phyloP scores from a whole-genome alignment of 1,140 invertebrate species.

The Acromyrmex charruanus region DNA sequence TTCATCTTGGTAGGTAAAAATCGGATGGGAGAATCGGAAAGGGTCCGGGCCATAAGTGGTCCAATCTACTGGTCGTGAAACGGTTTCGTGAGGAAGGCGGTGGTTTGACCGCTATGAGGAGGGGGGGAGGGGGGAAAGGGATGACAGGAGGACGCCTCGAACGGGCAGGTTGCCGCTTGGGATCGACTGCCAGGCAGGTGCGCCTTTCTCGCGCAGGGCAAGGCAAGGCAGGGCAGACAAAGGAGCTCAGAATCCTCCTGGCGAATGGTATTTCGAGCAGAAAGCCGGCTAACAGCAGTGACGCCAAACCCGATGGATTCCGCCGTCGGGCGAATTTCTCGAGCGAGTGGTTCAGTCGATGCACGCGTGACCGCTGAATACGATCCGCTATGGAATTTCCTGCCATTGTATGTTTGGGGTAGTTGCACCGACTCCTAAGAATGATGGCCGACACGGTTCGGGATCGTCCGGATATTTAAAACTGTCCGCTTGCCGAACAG shows the following conservation, averaged over 20 bases:
- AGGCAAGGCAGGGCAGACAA: constrained; percentile 61
- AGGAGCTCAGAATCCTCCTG: constrained; percentile 61
- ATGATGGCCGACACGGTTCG: neutral
- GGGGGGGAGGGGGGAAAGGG: neutral
- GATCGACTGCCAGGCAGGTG: constrained; percentile 70
- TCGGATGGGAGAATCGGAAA: constrained; percentile 25
- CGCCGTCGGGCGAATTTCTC: constrained; percentile 57
- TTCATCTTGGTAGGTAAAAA: constrained; percentile 13
- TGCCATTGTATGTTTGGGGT: constrained; percentile 43
- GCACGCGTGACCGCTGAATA: constrained; percentile 3
- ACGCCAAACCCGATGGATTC: constrained; percentile 53
- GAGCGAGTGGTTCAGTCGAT: constrained; percentile 12
- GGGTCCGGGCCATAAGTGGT: constrained; percentile 31
- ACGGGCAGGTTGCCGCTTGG: constrained; percentile 47
- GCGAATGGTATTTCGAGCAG: constrained; percentile 49
- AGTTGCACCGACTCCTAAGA: neutral
- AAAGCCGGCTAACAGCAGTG: constrained; percentile 17
- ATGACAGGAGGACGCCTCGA: constrained; percentile 14
- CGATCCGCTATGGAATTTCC: constrained; percentile 51
- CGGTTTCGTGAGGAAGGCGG: constrained; percentile 41
- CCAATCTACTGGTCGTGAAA: constrained; percentile 57
- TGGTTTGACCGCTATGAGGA: neutral
- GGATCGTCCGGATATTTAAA: constrained; percentile 37
- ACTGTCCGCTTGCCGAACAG: neutral
- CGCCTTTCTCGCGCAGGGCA: constrained; percentile 59